phyloP scores from a whole-genome alignment of 1,140 invertebrate genomes.

The Marisa cornuarietis region DNA sequence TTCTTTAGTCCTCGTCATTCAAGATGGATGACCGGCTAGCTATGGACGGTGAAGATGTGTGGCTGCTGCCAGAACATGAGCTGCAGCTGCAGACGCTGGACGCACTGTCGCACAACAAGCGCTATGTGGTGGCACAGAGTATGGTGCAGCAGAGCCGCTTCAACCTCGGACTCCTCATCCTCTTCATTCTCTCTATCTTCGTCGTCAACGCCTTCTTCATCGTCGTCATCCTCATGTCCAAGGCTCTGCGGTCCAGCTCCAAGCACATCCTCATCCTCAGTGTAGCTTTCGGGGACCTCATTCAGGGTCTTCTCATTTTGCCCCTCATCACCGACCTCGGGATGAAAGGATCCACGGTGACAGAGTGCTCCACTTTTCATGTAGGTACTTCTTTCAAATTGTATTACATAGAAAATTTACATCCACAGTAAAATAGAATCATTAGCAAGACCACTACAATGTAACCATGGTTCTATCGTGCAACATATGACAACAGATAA shows the following conservation, averaged over 20 bases:
- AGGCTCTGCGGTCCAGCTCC: conserved; percentile 27
- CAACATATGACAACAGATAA: too few relatives aligned
- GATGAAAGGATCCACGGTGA: neutral
- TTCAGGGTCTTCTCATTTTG: conserved; percentile 30
- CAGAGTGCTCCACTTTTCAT: conserved; percentile 20
- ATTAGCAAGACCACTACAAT: too few relatives aligned
- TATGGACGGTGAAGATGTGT: too few relatives aligned
- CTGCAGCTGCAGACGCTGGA: too few relatives aligned
- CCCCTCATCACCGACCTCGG: conserved; percentile 23
- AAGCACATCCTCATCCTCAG: conserved; percentile 33
- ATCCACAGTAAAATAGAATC: too few relatives aligned
- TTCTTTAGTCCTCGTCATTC: too few relatives aligned
- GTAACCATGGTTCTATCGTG: too few relatives aligned
- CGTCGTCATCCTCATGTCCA: conserved; percentile 30
- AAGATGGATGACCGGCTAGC: too few relatives aligned
- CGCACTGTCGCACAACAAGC: conserved; percentile 4
- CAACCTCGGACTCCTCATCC: conserved; percentile 23
- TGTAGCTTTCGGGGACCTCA: conserved; percentile 27
- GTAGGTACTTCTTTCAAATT: too few relatives aligned
- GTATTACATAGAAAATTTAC: too few relatives aligned
- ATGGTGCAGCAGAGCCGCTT: conserved; percentile 27
- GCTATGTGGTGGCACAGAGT: conserved; percentile 24
- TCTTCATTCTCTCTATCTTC: conserved; percentile 33
- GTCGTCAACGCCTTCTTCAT: conserved; percentile 30
- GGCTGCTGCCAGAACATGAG: too few relatives aligned